Conservation (phyloP, 2,113 vertebrate genomes). For the Gymnobelideus leadbeateri region DNA sequence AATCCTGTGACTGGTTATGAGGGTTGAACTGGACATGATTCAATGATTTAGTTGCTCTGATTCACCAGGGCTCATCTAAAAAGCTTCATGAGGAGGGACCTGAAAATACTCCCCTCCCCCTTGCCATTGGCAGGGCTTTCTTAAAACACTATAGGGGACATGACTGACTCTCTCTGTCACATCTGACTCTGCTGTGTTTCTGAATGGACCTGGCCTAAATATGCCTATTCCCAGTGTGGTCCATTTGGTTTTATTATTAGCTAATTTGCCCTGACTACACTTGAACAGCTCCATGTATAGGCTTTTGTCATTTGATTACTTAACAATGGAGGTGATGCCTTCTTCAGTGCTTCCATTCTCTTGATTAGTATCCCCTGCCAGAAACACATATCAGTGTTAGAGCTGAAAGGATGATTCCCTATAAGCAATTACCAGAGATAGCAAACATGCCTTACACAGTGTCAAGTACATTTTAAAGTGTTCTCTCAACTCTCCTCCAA, state of each 20-base stretch:
- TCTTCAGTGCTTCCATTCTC: constrained; percentile 2
- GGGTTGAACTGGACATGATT: background rate
- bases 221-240: background rate
- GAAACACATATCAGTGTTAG: constrained; percentile 9
- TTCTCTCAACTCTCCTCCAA: background rate
- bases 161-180: rapidly evolving
- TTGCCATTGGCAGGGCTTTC: background rate
- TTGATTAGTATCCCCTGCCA: background rate
- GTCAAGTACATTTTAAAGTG: background rate
- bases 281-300: background rate
- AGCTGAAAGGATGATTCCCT: background rate
- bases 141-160: rapidly evolving
- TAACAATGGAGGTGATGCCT: background rate
- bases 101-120: background rate
- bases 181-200: background rate
- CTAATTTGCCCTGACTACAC: background rate
- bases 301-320: background rate
- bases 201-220: background rate
- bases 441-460: rapidly evolving
- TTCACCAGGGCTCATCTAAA: background rate
- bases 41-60: background rate
- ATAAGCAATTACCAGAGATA: background rate
- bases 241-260: background rate
- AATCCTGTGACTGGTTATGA: background rate
- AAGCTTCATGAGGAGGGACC: rapidly evolving